Evolutionary conservation across 2,113 vertebrate species (phyloP).

Genomic region (Lycaon pictus): DNA sequence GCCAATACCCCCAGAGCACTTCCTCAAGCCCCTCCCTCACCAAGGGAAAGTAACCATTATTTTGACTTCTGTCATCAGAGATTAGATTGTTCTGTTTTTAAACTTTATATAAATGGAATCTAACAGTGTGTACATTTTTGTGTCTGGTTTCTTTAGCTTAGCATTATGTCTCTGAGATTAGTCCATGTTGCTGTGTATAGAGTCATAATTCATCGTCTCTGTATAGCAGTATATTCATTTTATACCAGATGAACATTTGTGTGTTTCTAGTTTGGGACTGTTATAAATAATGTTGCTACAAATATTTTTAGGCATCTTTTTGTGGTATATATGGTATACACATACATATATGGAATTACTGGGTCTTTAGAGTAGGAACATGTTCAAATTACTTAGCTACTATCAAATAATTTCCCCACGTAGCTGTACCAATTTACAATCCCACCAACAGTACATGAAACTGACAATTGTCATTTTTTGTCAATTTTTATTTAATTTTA

Average conservation of each 20-base stretch:
- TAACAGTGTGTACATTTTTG: not conserved
- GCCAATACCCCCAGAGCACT: not conserved
- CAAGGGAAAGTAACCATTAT: not conserved
- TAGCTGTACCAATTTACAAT: not conserved
- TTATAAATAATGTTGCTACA: not conserved
- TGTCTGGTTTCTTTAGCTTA: not conserved
- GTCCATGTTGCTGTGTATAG: not conserved
- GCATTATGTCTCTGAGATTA: not conserved
- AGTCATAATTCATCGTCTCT: not conserved
- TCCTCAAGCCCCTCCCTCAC: accelerated
- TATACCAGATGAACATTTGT: not conserved
- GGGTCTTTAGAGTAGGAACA: not conserved
- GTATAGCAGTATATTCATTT: not conserved
- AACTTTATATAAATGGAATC: not conserved
- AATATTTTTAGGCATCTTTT: not conserved
- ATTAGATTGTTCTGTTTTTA: not conserved
- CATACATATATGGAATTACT: not conserved
- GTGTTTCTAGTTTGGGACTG: not conserved
- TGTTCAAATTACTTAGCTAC: not conserved
- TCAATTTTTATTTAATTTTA: not conserved
- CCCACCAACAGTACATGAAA: not conserved
- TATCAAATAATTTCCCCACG: not conserved
- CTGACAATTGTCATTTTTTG: too few species aligned
- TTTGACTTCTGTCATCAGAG: not conserved
- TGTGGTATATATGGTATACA: not conserved